These are phyloP conservation scores for Atta texana DNA, from an alignment of 1,140 invertebrate species.

Conservation along the genomic window DNA sequence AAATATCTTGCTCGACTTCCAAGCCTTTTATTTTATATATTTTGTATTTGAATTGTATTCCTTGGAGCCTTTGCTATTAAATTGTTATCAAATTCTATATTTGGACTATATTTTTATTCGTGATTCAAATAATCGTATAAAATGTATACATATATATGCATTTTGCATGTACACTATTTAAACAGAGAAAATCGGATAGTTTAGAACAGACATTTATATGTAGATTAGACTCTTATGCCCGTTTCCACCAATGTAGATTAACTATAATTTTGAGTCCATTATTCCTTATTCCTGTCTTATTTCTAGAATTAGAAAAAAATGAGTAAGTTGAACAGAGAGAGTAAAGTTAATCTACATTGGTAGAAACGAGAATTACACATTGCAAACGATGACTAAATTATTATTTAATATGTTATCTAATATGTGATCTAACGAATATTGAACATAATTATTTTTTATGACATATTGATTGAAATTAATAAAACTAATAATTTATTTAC, in stretches of 20 bases:
- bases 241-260: too few species aligned
- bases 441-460: background rate
- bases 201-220: background rate
- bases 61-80: too few species aligned
- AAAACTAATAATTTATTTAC: background rate
- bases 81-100: background rate
- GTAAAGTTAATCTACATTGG: too few species aligned
- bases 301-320: too few species aligned
- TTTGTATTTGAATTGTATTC: too few species aligned
- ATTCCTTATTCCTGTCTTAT: too few species aligned
- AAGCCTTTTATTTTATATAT: too few species aligned
- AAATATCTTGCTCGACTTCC: too few species aligned
- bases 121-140: background rate
- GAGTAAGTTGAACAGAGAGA: too few species aligned
- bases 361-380: too few species aligned
- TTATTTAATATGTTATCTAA: background rate
- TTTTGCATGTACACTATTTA: background rate
- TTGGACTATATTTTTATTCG: background rate
- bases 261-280: too few species aligned
- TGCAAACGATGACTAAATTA: slow-evolving; percentile 24
- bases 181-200: background rate
- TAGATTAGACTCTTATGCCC: background rate
- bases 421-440: background rate
- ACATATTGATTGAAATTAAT: slow-evolving; percentile 2
- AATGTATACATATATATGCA: background rate